Percentiles rank a stretch among this genome's conserved stretches.
phyloP scores from a whole-genome alignment of 2,797 vertebrate species.

The Falco berigora region DNA sequence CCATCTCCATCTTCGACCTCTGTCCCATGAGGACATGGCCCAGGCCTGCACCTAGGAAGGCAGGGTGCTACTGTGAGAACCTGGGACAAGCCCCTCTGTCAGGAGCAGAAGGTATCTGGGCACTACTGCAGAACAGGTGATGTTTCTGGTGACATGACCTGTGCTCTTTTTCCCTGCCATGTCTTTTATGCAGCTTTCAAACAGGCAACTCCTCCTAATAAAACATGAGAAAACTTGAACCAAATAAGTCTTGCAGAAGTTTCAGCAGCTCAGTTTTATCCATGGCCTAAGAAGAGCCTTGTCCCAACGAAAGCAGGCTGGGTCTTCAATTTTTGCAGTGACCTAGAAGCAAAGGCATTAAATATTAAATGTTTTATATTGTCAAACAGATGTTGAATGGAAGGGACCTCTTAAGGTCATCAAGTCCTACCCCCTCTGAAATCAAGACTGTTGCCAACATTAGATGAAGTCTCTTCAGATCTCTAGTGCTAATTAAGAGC shows the following conservation, averaged over 20 bases:
- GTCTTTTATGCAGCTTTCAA: neutral
- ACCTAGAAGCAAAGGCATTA: neutral
- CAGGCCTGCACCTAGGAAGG: neutral
- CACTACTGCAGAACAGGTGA: neutral
- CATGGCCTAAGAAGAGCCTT: neutral
- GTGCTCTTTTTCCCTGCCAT: neutral
- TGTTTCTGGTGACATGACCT: neutral
- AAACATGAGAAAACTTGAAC: neutral
- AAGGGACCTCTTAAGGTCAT: neutral
- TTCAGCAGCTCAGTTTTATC: neutral
- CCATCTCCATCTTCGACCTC: neutral
- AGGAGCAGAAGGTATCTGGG: neutral
- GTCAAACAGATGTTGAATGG: neutral
- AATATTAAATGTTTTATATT: neutral
- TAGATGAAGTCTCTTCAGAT: neutral
- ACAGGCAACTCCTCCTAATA: neutral
- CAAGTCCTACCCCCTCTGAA: accelerated
- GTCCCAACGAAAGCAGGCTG: neutral
- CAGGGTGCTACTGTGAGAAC: neutral
- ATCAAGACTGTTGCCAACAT: neutral
- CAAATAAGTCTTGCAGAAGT: neutral
- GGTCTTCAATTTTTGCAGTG: neutral
- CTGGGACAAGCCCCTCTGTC: neutral
- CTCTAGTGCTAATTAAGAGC: neutral
- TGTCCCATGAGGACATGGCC: neutral